These are phyloP conservation scores for Neosilurus hyrtlii DNA, from an alignment of 2,797 vertebrate species.

Conservation along the genomic window DNA sequence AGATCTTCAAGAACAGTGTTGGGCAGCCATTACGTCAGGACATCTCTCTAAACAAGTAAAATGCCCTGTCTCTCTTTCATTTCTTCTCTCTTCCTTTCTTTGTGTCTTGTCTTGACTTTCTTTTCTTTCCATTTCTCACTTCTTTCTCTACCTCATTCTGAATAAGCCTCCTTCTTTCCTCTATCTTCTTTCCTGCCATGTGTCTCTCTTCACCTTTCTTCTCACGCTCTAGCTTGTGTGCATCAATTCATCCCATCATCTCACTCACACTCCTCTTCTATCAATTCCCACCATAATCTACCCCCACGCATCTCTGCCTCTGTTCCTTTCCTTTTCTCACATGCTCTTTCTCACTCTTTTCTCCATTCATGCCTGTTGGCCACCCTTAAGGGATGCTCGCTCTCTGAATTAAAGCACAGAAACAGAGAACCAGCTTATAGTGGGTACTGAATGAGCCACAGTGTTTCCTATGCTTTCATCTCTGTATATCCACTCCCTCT, in stretches of 20 bases:
- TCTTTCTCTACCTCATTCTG: background rate
- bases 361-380: slow-evolving; percentile 35
- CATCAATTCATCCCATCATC: background rate
- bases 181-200: background rate
- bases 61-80: background rate
- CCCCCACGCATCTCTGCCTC: background rate
- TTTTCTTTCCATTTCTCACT: background rate
- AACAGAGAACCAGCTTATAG: slow-evolving; percentile 45
- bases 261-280: background rate
- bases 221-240: background rate
- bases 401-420: slow-evolving; percentile 52
- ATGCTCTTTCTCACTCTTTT: background rate
- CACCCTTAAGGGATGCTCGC: slow-evolving; percentile 23
- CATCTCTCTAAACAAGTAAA: background rate
- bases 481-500: background rate
- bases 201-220: background rate
- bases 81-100: background rate
- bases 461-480: slow-evolving; percentile 29
- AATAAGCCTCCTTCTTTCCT: background rate
- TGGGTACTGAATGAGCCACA: slow-evolving; percentile 48
- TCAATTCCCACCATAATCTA: background rate
- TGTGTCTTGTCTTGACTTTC: background rate
- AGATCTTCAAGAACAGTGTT: background rate
- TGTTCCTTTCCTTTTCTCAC: background rate
- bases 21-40: background rate